phyloP scores from a whole-genome alignment of 2,888 invertebrate genomes.

The Polietes domitor region DNA sequence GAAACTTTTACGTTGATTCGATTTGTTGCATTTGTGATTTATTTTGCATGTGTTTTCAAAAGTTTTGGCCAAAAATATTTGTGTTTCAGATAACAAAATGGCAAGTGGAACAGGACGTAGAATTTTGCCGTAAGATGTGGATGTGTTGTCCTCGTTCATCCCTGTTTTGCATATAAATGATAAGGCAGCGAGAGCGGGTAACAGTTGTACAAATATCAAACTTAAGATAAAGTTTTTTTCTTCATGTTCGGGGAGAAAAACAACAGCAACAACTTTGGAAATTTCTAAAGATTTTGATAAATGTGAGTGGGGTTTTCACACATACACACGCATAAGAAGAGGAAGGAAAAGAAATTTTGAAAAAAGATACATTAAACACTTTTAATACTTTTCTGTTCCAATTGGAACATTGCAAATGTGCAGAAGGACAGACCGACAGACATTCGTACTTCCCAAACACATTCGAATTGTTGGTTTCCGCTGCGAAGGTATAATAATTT shows the following conservation, averaged over 20 bases:
- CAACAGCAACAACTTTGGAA: background rate
- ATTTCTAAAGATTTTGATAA: slow-evolving; percentile 33
- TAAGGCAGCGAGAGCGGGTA: slow-evolving; percentile 49
- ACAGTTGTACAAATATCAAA: slow-evolving; percentile 63
- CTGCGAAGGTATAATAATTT: slow-evolving; percentile 5
- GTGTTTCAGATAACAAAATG: slow-evolving; percentile 62
- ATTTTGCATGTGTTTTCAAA: slow-evolving; percentile 67
- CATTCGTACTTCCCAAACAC: slow-evolving; percentile 19
- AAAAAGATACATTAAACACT: slow-evolving; percentile 17
- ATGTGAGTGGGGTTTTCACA: background rate
- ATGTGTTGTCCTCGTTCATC: slow-evolving; percentile 22
- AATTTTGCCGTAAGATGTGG: no score
- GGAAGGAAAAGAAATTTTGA: background rate
- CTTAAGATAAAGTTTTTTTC: slow-evolving; percentile 42
- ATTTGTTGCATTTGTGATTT: slow-evolving; percentile 70
- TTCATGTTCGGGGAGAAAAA: slow-evolving; percentile 19
- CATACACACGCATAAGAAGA: no score
- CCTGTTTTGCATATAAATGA: slow-evolving; percentile 64
- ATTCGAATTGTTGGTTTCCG: slow-evolving; percentile 23
- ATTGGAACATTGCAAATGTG: background rate
- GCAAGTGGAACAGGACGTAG: no score
- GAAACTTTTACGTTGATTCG: slow-evolving; percentile 66
- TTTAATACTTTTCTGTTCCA: background rate
- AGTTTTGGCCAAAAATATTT: slow-evolving; percentile 65
- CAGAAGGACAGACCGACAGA: background rate